Evolutionary conservation across 2,888 invertebrate species (phyloP).

Genomic region (Plagodis pulveraria): DNA sequence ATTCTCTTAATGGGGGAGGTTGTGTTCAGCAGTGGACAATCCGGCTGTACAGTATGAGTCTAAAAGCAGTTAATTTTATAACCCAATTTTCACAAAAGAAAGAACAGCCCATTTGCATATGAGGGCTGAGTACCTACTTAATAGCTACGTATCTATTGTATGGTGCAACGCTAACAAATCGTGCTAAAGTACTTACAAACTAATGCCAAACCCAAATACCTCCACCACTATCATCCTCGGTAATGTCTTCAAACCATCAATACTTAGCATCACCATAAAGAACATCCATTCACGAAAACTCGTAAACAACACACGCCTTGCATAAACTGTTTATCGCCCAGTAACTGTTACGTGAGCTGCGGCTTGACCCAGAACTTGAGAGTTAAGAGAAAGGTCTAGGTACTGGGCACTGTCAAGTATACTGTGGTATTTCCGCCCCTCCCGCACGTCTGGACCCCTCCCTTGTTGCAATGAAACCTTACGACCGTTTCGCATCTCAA

Average conservation of each 20-base stretch:
- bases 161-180: too few species aligned
- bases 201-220: not conserved
- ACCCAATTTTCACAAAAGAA: too few species aligned
- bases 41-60: too few species aligned
- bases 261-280: not conserved
- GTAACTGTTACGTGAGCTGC: too few species aligned
- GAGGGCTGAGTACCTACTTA: too few species aligned
- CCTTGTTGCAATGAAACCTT: slow-evolving; percentile 32
- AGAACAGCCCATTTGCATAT: too few species aligned
- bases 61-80: too few species aligned
- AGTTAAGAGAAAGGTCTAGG: slow-evolving; percentile 74
- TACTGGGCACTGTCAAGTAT: not conserved
- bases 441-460: slow-evolving; percentile 4
- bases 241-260: slow-evolving; percentile 2
- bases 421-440: slow-evolving; percentile 28
- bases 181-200: too few species aligned
- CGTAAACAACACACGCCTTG: slow-evolving; percentile 42
- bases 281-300: slow-evolving; percentile 9
- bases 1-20: too few species aligned
- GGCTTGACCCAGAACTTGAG: slow-evolving; percentile 77
- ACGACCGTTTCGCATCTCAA: slow-evolving; percentile 55
- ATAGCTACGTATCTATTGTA: too few species aligned
- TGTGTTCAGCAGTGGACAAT: too few species aligned
- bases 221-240: not conserved
- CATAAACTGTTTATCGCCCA: slow-evolving; percentile 50